Evolutionary conservation across 1,140 invertebrate genomes (phyloP), one percentile per base, ranked within the genome.

Genomic region (Homarus americanus): DNA sequence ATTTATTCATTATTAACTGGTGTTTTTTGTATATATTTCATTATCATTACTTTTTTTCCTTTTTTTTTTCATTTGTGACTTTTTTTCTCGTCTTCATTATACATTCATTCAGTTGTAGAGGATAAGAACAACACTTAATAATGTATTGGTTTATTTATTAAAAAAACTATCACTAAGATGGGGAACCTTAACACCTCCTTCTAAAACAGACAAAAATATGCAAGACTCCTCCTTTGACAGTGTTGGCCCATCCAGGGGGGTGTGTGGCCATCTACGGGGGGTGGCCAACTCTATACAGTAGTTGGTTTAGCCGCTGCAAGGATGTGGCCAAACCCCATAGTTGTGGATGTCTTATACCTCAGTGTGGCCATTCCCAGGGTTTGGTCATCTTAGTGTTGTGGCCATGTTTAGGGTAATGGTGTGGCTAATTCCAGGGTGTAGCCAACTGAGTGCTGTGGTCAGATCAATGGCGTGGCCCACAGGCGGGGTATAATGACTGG

Each of bases 151-250:
- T 72, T 41, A 58, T 87, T 87, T 87, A 38, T 78, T 87, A 28
- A 76, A 87, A 85, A 87, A 87, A 75, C 83, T 85, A 79, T 79
- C 85, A 87, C 58, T 66, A 87, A 87, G 73, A 79, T 66, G 49
- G 85, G 44, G 72, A 87, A 87, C 75, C 72, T 87, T 87, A 79
- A 78, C 75, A 79, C 44, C 28, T 86, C 53, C 34, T 63, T 87
- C 75, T 75, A 44, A 20, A 53, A 49, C 78, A 32, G 78, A 80
- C 28, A 53, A 34, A n/a, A 49, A 53, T n/a, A 53, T 80, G 78
- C 78, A 44, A 28, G 36, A 44, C 15, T 15, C 28, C 20, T 80
- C 44, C 44, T 3, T 44, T 9, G 1, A 4, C 78, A 9, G 36
- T 34, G 72, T 7, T 72, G 32, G 24, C 17, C 72, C 32, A 24